Conservation (phyloP, 2,797 vertebrate genomes). For the Melanotaenia parkinsoni region DNA sequence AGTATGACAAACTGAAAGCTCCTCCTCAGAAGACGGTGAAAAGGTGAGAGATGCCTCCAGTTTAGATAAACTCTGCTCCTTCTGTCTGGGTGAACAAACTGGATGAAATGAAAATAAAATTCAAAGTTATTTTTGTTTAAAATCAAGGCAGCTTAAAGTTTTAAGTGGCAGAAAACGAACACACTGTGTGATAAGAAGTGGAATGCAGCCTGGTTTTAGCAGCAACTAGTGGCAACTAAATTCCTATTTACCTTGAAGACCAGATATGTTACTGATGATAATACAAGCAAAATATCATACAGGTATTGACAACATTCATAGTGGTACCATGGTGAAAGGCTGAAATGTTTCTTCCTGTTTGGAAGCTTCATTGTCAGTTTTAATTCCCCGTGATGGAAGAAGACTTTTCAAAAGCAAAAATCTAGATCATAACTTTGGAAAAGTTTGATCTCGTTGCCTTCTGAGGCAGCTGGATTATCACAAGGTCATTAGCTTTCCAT, state of each 20-base stretch:
- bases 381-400: not conserved
- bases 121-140: not conserved
- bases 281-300: not conserved
- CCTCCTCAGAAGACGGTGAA: conserved; percentile 91
- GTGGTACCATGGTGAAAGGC: no score
- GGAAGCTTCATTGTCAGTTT: not conserved
- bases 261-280: not conserved
- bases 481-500: no score
- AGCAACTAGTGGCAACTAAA: no score
- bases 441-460: no score
- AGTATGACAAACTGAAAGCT: conserved; percentile 95
- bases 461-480: no score
- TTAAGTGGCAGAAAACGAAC: not conserved
- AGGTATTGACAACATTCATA: no score
- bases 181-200: not conserved
- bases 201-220: not conserved
- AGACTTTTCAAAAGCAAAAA: not conserved
- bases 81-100: not conserved
- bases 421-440: no score
- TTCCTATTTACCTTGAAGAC: not conserved
- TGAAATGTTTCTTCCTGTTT: no score
- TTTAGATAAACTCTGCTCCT: not conserved
- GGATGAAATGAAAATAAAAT: not conserved
- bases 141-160: conserved; percentile 8
- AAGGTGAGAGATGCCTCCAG: conserved; percentile 82